Base-by-base conservation (phyloP, 2,888 invertebrate genomes). In the Drosophila anceps region DNA sequence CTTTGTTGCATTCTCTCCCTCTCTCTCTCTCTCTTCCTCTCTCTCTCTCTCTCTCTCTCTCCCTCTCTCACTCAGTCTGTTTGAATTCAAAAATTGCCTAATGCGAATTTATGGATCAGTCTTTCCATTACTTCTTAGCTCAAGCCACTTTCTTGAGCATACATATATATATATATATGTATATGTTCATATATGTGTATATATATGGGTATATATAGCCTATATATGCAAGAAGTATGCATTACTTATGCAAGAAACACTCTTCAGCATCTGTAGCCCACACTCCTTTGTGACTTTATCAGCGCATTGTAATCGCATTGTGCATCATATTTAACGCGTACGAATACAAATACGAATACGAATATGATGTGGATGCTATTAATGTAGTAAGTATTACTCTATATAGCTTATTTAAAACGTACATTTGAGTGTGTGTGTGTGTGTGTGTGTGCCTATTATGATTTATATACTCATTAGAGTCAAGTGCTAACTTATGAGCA, bases 221-320 rank as follows among this genome's bases (percentile, higher is more conserved):
- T 18, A 27, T 39, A 54, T 37, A 54, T 37, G 6, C n/a, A 53
- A 35, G 20, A 33, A 15, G 1, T 13, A 27, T 44, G 15, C n/a
- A 48, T n/a, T 29, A 10, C n/a, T 29, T n/a, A 24, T 46, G 39
- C 13, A 31, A 51, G 51, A 29, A 37, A 44, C 72, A 50, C 27
- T 73, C 35, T 50, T 50, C 15, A 54, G 66, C 57, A 64, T 46
- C 43, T 46, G 44, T 31, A 37, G 33, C 37, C 53, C 62, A 73
- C 57, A n/a, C 29, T 75, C 48, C 66, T 73, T 79, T 79, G 79
- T 79, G 73, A 24, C 64, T 53, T 78, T 78, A 77, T 77, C 77
- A 74, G 74, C 54, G 66, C 27, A 48, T 57, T 64, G 46, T 78
- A 75, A 78, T 79, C 76, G 53, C 31, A 60, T 48, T 58, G 54